phyloP scores from a whole-genome alignment of 2,113 vertebrate species.

The Anguilla japonica region DNA sequence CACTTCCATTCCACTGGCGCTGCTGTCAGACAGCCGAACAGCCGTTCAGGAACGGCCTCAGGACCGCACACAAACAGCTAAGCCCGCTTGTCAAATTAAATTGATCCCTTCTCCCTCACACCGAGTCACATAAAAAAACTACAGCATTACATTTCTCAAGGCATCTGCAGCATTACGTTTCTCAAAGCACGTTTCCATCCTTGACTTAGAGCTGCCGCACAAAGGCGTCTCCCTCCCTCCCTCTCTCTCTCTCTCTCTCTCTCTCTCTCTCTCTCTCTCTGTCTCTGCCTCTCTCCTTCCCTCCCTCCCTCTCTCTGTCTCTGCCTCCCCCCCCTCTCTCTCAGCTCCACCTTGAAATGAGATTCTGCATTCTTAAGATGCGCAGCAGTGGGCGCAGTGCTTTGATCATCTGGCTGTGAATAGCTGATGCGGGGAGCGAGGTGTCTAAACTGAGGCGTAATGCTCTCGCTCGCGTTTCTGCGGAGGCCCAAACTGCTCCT shows the following conservation, averaged over 20 bases:
- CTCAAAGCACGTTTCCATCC: background rate
- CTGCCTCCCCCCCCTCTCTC: background rate
- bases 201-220: background rate
- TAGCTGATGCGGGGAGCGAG: background rate
- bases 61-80: background rate
- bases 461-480: constrained; percentile 4
- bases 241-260: background rate
- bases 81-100: background rate
- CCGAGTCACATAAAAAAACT: background rate
- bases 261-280: background rate
- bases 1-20: background rate
- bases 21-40: background rate
- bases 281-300: background rate
- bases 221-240: background rate
- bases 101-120: background rate
- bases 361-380: background rate
- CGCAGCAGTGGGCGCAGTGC: background rate
- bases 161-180: background rate
- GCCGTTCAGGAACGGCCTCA: background rate
- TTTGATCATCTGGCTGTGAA: constrained; percentile 15
- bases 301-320: background rate
- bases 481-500: constrained; percentile 4
- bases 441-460: constrained; percentile 2
- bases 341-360: constrained; percentile 1
- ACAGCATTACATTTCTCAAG: background rate